phyloP scores from a whole-genome alignment of 1,140 invertebrate species.

The Scaptomyza hsui region DNA sequence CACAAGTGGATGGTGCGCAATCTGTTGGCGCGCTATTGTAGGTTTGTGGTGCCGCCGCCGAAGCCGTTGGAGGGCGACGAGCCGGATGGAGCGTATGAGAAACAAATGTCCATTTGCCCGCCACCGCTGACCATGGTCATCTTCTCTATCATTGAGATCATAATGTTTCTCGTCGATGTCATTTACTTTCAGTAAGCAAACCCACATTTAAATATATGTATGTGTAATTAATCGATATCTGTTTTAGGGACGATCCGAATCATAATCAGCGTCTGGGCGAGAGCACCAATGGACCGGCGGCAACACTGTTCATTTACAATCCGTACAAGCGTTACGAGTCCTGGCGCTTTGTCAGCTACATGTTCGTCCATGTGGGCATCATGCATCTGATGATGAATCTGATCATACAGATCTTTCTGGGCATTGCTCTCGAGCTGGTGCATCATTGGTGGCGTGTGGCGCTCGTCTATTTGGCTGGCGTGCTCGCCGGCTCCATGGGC shows the following conservation, averaged over 20 bases:
- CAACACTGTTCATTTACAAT: slow-evolving; percentile 94
- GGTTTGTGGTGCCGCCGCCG: slow-evolving; percentile 85
- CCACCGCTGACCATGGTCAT: slow-evolving; percentile 94
- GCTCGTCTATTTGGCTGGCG: slow-evolving; percentile 91
- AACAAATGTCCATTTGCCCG: slow-evolving; percentile 93
- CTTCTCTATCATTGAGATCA: slow-evolving; percentile 89
- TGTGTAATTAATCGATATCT: background rate
- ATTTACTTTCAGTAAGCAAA: slow-evolving; percentile 82
- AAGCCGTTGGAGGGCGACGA: slow-evolving; percentile 84
- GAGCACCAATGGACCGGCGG: slow-evolving; percentile 89
- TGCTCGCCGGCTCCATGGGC: slow-evolving; percentile 93
- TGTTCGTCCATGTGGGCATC: slow-evolving; percentile 97
- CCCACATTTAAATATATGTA: background rate
- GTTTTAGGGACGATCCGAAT: slow-evolving; percentile 73
- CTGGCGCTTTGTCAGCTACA: slow-evolving; percentile 97
- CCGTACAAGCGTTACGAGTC: slow-evolving; percentile 93
- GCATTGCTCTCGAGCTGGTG: slow-evolving; percentile 97
- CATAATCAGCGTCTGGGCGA: slow-evolving; percentile 77
- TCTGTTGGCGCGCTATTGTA: slow-evolving; percentile 86
- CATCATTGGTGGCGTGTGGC: slow-evolving; percentile 96
- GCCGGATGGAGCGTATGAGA: slow-evolving; percentile 91
- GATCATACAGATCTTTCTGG: slow-evolving; percentile 95
- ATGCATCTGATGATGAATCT: slow-evolving; percentile 95
- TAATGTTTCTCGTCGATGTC: slow-evolving; percentile 89
- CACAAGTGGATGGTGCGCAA: slow-evolving; percentile 86